phyloP scores from a whole-genome alignment of 2,113 vertebrate species.

The Microtus oregoni region DNA sequence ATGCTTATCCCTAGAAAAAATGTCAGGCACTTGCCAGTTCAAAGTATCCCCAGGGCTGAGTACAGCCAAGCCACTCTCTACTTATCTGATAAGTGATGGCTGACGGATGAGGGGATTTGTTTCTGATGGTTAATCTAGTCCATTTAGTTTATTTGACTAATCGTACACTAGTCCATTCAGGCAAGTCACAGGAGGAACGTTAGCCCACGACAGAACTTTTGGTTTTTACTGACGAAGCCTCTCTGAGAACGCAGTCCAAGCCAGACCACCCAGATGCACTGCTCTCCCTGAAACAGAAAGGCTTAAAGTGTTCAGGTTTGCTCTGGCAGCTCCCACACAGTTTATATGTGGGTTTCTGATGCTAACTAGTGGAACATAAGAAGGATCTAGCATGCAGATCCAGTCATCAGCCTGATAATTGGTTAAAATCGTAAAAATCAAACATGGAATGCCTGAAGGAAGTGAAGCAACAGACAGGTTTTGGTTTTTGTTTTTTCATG shows the following conservation, averaged over 20 bases:
- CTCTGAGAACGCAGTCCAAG: not conserved
- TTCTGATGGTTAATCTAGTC: conserved; percentile 4
- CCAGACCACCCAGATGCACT: not conserved
- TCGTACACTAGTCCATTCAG: not conserved
- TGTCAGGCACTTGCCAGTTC: not conserved
- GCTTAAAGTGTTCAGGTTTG: conserved; percentile 17
- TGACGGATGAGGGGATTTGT: not conserved
- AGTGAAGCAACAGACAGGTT: not conserved
- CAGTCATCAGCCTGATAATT: not conserved
- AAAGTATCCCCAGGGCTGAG: not conserved
- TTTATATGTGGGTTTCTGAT: not conserved
- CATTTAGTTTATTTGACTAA: not conserved
- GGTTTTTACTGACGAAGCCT: not conserved
- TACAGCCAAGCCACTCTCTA: not conserved
- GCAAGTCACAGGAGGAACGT: not conserved
- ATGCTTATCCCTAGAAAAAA: not conserved
- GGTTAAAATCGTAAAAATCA: conserved; percentile 23
- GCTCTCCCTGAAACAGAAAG: not conserved
- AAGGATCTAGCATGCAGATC: not conserved
- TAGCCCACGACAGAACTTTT: not conserved
- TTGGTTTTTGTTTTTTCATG: conserved; percentile 16
- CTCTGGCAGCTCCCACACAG: not conserved
- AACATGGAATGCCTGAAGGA: conserved; percentile 49
- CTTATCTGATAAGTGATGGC: not conserved
- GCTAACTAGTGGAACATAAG: not conserved